phyloP scores from a whole-genome alignment of 2,113 vertebrate species.

The Pterocles orientalis region DNA sequence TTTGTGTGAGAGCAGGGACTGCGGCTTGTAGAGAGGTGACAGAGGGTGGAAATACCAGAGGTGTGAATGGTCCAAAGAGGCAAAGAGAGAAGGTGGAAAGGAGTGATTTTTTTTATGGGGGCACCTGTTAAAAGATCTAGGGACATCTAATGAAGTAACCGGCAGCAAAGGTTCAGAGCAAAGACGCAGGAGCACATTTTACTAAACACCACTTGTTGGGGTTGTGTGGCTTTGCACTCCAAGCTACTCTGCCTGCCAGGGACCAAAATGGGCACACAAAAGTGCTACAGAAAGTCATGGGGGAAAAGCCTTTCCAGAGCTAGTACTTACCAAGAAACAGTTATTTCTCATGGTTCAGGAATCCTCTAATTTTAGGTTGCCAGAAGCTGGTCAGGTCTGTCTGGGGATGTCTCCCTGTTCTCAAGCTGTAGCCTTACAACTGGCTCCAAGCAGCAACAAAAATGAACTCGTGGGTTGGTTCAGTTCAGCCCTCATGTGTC shows the following conservation, averaged over 20 bases:
- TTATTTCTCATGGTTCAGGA: neutral
- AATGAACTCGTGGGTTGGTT: neutral
- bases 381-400: neutral
- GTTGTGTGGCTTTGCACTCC: neutral
- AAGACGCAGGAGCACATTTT: rapidly evolving
- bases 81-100: neutral
- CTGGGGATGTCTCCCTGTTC: rapidly evolving
- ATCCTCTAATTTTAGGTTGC: neutral
- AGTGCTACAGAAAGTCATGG: neutral
- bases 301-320: neutral
- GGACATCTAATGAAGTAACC: neutral
- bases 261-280: neutral
- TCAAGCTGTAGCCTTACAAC: neutral
- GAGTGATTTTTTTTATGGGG: neutral
- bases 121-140: neutral
- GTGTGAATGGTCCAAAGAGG: neutral
- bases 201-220: rapidly evolving
- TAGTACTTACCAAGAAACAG: neutral
- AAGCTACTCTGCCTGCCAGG: neutral
- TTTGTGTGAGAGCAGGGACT: neutral
- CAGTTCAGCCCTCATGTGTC: neutral
- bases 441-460: neutral
- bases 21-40: neutral
- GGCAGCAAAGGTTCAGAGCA: neutral
- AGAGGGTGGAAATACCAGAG: neutral